Conservation (phyloP, 1,140 invertebrate genomes). For the Ruditapes philippinarum region DNA sequence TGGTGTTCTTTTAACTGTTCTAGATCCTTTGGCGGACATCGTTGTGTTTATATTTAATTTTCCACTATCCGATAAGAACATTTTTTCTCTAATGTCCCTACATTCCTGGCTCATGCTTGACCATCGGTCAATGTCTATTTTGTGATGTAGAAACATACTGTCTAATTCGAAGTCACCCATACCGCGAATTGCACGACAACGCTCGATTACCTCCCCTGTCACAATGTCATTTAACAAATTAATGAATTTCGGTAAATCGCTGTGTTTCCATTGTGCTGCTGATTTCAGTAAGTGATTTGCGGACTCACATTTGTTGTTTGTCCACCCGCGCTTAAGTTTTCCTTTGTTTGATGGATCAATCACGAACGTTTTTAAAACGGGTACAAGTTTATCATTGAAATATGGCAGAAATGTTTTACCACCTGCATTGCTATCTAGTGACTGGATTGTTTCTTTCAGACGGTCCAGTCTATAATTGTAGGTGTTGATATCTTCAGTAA, state of each 20-base stretch:
- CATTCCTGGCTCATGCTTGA: not conserved
- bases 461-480: not conserved
- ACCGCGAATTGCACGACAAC: not conserved
- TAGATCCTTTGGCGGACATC: not conserved
- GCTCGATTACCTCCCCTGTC: not conserved
- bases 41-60: not conserved
- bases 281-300: constrained; percentile 11
- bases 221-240: not conserved
- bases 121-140: not conserved
- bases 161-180: not conserved
- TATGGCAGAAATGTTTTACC: constrained; percentile 14
- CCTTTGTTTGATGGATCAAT: not conserved
- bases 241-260: not conserved
- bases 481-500: not conserved
- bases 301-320: constrained; percentile 5
- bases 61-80: not conserved
- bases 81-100: not conserved
- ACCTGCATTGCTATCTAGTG: not conserved
- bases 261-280: not conserved
- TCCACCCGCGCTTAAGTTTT: constrained; percentile 1
- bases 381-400: not conserved
- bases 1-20: not conserved
- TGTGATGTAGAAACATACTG: not conserved
- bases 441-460: not conserved
- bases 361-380: not conserved